phyloP scores from a whole-genome alignment of 2,888 invertebrate species.

The Tenthredo notha region DNA sequence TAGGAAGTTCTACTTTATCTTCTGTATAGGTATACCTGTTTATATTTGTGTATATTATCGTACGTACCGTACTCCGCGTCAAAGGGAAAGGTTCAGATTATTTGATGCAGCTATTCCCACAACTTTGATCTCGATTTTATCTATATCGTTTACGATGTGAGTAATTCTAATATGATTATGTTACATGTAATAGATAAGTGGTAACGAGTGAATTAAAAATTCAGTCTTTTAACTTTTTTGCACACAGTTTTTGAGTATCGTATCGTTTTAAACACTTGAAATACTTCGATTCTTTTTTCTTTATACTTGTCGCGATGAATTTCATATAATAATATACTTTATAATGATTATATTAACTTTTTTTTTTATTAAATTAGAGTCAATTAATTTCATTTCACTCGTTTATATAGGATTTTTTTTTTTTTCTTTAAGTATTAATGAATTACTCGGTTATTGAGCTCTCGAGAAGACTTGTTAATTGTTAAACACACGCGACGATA shows the following conservation, averaged over 20 bases:
- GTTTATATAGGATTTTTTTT: not conserved
- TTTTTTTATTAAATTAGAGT: not conserved
- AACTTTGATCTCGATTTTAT: conserved; percentile 1
- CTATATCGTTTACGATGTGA: not conserved
- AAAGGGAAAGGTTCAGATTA: conserved; percentile 37
- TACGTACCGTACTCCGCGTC: not conserved
- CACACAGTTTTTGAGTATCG: not conserved
- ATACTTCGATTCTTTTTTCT: not conserved
- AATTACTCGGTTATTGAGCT: not conserved
- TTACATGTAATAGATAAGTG: not conserved
- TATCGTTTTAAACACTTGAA: not conserved
- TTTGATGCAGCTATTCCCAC: not conserved
- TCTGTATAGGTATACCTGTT: conserved; percentile 46
- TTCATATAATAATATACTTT: not conserved
- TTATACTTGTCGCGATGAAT: no score
- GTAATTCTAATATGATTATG: not conserved
- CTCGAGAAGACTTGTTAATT: not conserved
- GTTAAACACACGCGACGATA: conserved; percentile 20
- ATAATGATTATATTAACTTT: not conserved
- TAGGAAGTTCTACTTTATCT: conserved; percentile 45
- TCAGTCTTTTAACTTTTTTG: not conserved
- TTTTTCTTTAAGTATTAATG: not conserved
- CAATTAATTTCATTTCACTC: not conserved
- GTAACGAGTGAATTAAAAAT: not conserved
- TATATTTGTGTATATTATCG: conserved; percentile 11